Evolutionary conservation across 2,797 vertebrate genomes (phyloP).

Genomic region (Typhlichthys eigenmanni): DNA sequence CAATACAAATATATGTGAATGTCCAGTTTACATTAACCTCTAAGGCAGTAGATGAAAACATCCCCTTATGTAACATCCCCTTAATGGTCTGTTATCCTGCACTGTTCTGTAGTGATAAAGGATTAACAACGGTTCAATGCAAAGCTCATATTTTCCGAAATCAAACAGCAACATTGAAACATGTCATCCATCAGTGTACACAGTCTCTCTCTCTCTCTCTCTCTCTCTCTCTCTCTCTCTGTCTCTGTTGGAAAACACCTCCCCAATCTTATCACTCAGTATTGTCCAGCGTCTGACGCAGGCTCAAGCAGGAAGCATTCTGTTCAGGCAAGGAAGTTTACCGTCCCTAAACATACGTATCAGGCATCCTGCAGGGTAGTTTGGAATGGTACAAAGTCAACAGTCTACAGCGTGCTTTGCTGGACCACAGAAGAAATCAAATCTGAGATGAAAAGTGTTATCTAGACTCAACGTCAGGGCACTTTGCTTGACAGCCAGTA

Average conservation of each 20-base stretch:
- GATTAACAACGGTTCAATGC: neutral
- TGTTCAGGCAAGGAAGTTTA: conserved; percentile 44
- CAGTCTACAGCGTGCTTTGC: conserved; percentile 16
- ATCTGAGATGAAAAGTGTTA: conserved; percentile 17
- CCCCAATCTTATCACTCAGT: conserved; percentile 40
- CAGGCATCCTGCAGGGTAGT: conserved; percentile 40
- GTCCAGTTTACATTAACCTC: too few species aligned
- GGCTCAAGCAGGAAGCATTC: conserved; percentile 48
- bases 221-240: conserved; percentile 6
- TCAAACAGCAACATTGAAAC: neutral
- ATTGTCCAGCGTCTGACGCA: conserved; percentile 25
- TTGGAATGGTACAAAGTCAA: conserved; percentile 46
- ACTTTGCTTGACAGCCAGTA: conserved; percentile 31
- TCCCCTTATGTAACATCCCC: too few species aligned
- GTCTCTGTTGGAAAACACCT: conserved; percentile 26
- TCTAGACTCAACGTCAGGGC: conserved; percentile 9
- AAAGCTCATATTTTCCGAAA: conserved; percentile 1
- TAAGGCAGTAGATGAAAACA: too few species aligned
- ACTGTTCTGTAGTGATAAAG: too few species aligned
- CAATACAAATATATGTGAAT: too few species aligned
- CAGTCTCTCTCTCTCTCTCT: conserved; percentile 6
- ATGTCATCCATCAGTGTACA: neutral
- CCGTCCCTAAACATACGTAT: conserved; percentile 47
- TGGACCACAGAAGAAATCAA: neutral
- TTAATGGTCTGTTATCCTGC: too few species aligned